These are phyloP conservation scores for Papilio dardanus DNA, from an alignment of 1,140 invertebrate species.

Conservation along the genomic window DNA sequence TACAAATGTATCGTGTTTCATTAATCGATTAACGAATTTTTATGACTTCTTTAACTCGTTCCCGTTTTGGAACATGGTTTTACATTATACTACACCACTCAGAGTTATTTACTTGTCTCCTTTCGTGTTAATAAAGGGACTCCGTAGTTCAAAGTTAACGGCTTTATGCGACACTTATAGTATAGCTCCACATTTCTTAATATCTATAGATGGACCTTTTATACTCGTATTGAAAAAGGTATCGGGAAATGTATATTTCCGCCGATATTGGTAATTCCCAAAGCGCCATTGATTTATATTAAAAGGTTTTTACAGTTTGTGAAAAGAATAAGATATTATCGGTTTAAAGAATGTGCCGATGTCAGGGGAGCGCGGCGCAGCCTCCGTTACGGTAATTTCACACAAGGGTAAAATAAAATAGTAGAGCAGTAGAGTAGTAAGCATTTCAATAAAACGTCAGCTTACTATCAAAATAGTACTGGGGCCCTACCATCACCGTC, in stretches of 20 bases:
- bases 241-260: not conserved
- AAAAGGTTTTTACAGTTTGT: constrained; percentile 4
- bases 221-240: not conserved
- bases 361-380: not conserved
- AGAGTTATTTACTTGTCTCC: too few species aligned
- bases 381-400: not conserved
- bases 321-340: constrained; percentile 14
- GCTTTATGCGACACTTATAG: too few species aligned
- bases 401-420: not conserved
- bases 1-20: not conserved
- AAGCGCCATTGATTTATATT: not conserved
- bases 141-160: too few species aligned
- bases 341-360: constrained; percentile 12
- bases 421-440: not conserved
- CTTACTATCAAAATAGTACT: too few species aligned
- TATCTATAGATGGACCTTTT: not conserved
- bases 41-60: not conserved
- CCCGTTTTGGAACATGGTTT: too few species aligned
- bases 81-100: too few species aligned
- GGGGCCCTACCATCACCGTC: too few species aligned
- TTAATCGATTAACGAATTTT: not conserved
- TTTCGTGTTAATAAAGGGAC: too few species aligned
- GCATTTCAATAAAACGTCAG: not conserved
- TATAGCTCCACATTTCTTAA: too few species aligned
- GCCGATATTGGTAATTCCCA: not conserved